Base-by-base conservation (phyloP, 2,888 invertebrate genomes). In the Melangyna quadrimaculata region DNA sequence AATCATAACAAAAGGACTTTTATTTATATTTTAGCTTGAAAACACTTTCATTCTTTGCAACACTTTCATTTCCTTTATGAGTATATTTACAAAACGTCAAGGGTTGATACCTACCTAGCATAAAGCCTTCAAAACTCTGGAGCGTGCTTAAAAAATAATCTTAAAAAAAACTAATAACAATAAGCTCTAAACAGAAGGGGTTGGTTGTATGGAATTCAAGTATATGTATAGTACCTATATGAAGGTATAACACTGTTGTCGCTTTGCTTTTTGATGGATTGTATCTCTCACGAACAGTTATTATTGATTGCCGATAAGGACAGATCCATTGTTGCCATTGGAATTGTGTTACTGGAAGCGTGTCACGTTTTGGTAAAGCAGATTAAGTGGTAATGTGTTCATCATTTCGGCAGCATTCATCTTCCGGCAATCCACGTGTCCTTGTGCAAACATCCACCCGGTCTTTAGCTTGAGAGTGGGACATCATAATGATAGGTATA, bases 371-470 rank as follows among this genome's bases (percentile, higher is more conserved):
- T 72, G 72, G 70, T 70, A 63, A 81, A 86, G 77, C 73, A 86
- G 86, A 86, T 86, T 86, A 86, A 86, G 86, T 86, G 86, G 86
- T 86, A 86, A 86, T 86, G 86, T 77, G 86, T 78, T 86, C 81
- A 86, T 86, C 86, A 77, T 78, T 81, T 86, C 63, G 69, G 51
- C 51, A 69, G 73, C 43, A 81, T 78, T 73, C 77, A 40, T 78
- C 86, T 78, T 45, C 77, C 59, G 81, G 86, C 86, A 74, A 81
- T 81, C 86, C 86, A 86, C 86, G 86, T 86, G 86, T 72, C 81
- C 73, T 73, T 86, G 73, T 51, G 27, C 81, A 86, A 86, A 86
- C 69, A 86, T 53, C 53, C 69, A 53, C 37, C 17, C 43, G 5
- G 10, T 17, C 19, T 6, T n/a, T n/a, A n/a, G n/a, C 77, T 69